Conservation (phyloP, 1,140 invertebrate species). For the Halesus radiatus region DNA sequence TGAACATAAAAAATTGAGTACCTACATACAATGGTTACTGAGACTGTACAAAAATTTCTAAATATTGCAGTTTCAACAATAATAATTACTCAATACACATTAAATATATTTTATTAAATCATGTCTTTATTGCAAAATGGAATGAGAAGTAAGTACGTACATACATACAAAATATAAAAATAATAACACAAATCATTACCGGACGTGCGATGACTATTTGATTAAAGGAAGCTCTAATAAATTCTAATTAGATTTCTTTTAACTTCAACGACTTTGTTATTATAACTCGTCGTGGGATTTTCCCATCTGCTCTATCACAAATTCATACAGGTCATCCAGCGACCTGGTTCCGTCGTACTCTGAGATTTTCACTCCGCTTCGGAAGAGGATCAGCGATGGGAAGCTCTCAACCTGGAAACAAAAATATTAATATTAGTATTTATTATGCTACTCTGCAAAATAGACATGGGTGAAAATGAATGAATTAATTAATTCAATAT, state of each 20-base stretch:
- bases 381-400: slow-evolving; percentile 78
- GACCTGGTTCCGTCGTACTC: slow-evolving; percentile 82
- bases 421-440: no score
- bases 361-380: slow-evolving; percentile 75
- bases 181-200: not conserved
- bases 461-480: no score
- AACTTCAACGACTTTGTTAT: slow-evolving; percentile 42
- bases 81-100: no score
- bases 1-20: slow-evolving; percentile 13
- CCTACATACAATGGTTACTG: not conserved
- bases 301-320: slow-evolving; percentile 71
- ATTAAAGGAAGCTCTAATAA: no score
- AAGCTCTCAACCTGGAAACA: slow-evolving; percentile 74
- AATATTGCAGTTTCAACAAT: no score
- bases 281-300: slow-evolving; percentile 74
- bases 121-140: not conserved
- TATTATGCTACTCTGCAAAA: no score
- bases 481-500: no score
- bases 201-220: not conserved
- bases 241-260: no score
- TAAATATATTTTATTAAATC: not conserved
- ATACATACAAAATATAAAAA: not conserved
- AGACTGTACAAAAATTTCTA: no score
- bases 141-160: slow-evolving; percentile 22
- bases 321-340: slow-evolving; percentile 77